Evolutionary conservation across 2,888 invertebrate species (phyloP).

Genomic region (Cactoblastis cactorum): DNA sequence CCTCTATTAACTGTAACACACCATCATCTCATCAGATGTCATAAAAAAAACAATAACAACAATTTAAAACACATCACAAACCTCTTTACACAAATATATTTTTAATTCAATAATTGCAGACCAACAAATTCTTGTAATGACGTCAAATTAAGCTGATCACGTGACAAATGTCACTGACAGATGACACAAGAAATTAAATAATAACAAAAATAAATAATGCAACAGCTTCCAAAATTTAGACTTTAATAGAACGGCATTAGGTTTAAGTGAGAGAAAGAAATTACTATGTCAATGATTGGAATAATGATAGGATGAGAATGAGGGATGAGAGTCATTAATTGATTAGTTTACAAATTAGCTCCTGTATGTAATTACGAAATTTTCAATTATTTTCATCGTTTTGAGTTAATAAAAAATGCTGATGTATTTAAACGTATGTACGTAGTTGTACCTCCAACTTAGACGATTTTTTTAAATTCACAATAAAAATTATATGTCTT

Average conservation of each 20-base stretch:
- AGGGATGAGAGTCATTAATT: slow-evolving; percentile 45
- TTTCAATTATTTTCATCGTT: neutral
- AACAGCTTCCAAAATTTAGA: neutral
- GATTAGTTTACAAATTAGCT: slow-evolving; percentile 43
- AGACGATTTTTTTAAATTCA: too few species aligned
- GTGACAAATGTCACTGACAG: slow-evolving; percentile 74
- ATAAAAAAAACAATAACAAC: slow-evolving; percentile 41
- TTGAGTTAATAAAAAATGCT: neutral
- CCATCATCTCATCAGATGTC: neutral
- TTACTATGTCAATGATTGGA: slow-evolving; percentile 1
- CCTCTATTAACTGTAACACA: neutral
- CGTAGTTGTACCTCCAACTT: too few species aligned
- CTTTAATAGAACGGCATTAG: slow-evolving; percentile 14
- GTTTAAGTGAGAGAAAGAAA: slow-evolving; percentile 15
- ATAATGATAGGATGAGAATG: slow-evolving; percentile 13
- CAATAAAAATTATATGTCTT: too few species aligned
- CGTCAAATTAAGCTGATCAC: slow-evolving; percentile 65
- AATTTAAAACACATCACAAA: slow-evolving; percentile 64
- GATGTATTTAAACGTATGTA: too few species aligned
- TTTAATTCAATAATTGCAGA: slow-evolving; percentile 74
- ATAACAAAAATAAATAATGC: neutral
- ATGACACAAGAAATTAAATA: slow-evolving; percentile 41
- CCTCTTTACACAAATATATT: slow-evolving; percentile 65
- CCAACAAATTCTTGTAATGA: slow-evolving; percentile 48
- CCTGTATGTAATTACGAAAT: slow-evolving; percentile 20